Percentiles rank a stretch among this genome's conserved stretches.
Conservation (phyloP, 1,140 invertebrate genomes). For the Latrodectus geometricus region DNA sequence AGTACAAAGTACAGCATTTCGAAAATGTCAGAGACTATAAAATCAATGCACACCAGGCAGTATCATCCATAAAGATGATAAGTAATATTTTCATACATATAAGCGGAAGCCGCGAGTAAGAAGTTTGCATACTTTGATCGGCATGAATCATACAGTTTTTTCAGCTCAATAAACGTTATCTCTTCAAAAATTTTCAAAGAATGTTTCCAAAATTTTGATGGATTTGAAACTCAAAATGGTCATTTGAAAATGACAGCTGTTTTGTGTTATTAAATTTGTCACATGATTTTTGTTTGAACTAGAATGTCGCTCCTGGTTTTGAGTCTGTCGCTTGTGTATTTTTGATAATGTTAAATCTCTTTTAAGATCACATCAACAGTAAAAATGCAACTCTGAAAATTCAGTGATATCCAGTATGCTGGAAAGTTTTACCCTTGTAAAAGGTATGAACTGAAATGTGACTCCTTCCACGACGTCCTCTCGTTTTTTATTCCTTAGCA, state of each 20-base stretch:
- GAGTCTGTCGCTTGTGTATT: not conserved
- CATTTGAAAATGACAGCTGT: not conserved
- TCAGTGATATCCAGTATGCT: constrained; percentile 52
- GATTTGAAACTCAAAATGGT: not conserved
- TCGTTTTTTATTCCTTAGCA: constrained; percentile 51
- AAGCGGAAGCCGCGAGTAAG: not conserved
- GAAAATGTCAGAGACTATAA: not conserved
- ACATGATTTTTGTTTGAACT: not conserved
- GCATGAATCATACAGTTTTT: not conserved
- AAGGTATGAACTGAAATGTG: constrained; percentile 59
- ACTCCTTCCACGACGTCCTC: constrained; percentile 55
- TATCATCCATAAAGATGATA: too few relatives aligned
- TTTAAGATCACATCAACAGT: constrained; percentile 31
- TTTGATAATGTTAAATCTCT: too few relatives aligned
- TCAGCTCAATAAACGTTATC: not conserved
- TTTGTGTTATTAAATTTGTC: not conserved
- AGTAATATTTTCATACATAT: not conserved
- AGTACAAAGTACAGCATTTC: not conserved
- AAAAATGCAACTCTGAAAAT: constrained; percentile 60
- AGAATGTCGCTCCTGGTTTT: not conserved
- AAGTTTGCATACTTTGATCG: constrained; percentile 14
- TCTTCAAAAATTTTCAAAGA: not conserved
- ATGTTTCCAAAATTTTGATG: not conserved
- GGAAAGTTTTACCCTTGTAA: constrained; percentile 47
- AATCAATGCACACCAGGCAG: too few relatives aligned